Conservation (phyloP, 2,797 vertebrate species). For the Sebastes hubbsi region DNA sequence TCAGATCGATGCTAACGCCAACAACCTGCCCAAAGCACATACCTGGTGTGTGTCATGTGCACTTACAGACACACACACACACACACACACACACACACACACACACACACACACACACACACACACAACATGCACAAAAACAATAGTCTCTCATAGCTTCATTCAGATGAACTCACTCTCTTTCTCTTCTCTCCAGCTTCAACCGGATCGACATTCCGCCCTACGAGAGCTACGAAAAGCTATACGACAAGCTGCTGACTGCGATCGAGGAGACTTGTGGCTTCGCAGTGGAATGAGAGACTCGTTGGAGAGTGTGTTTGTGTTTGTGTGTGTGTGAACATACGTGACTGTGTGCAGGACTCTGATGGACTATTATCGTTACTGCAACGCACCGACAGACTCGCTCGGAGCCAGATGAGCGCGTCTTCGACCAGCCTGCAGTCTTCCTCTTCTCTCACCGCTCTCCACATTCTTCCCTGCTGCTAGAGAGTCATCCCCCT, state of each 20-base stretch:
- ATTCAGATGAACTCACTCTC: neutral
- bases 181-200: constrained; percentile 82
- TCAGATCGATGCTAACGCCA: constrained; percentile 96
- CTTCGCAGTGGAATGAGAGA: constrained; percentile 92
- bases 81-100: no score
- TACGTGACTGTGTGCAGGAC: constrained; percentile 30
- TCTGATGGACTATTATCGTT: constrained; percentile 25
- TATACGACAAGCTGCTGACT: constrained; percentile 94
- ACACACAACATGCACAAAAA: neutral
- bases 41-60: constrained; percentile 86
- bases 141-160: neutral
- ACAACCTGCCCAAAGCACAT: constrained; percentile 97
- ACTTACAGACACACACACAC: neutral
- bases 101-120: no score
- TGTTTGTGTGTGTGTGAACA: neutral
- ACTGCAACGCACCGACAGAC: constrained; percentile 1
- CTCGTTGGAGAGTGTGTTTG: neutral
- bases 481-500: constrained; percentile 52
- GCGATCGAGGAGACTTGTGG: constrained; percentile 98
- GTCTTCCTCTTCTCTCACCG: constrained; percentile 62
- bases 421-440: constrained; percentile 34
- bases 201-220: constrained; percentile 98
- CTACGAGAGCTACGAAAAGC: constrained; percentile 96
- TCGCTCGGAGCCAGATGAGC: neutral
- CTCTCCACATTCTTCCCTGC: constrained; percentile 50